Evolutionary conservation across 1,140 invertebrate genomes (phyloP), one percentile per base, ranked within the genome.

Genomic region (Neocloeon triangulifer): DNA sequence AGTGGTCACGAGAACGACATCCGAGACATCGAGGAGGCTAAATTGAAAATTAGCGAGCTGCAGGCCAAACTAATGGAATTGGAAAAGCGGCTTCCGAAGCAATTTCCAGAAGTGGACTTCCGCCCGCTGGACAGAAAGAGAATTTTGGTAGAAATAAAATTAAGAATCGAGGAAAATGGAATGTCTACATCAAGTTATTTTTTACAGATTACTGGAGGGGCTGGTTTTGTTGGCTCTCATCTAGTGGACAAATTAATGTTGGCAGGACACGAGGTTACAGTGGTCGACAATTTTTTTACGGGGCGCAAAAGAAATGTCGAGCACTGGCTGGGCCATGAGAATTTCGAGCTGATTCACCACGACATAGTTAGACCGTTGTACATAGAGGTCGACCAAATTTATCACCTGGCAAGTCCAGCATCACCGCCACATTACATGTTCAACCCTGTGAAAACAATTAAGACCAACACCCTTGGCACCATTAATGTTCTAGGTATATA

Each of bases 401-500:
- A 98, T 56, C 94, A 99, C 56, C 60, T 99, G 40, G 94, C 95
- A 2, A 96, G 88, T 47, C 95, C 94, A 18, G 95, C 95, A 3
- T 94, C 86, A 44, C 95, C 95, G 26, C 89, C 89, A 2, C 92
- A 99, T 59, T 99, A 99, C 48, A 98, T 98, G 94, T 77, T 86
- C 43, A 99, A 99, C 64, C 94, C 94, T 20, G 92, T 99, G 0
- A 98, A 99, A 59, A 99, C 95, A 13, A 91, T 99, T 34, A 99
- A 99, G 55, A 98, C 94, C 2, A 99, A 98, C 53, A 95, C 91
- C 12, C 64, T 99, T 40, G 92, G 92, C 2, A 98, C 95, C n/a
- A 96, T 98, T 39, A 99, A 99, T 60, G 85, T 99, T 64, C 59
- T 98, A 39, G 92, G 91, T 78, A 34, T 14, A 12, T 35, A 8